phyloP scores from a whole-genome alignment of 2,113 vertebrate species.

The Gambusia affinis region DNA sequence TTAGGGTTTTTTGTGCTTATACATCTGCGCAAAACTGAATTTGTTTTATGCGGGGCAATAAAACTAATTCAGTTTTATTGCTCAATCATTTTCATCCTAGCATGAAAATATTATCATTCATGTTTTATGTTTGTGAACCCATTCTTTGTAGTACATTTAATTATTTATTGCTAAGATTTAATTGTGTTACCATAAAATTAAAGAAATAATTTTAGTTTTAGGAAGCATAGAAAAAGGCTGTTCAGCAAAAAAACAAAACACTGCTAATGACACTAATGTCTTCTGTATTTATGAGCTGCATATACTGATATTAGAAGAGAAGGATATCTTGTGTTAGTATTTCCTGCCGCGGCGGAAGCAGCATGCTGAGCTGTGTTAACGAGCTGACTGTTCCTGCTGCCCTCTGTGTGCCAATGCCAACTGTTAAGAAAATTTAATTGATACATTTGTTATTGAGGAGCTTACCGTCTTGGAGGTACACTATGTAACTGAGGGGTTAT shows the following conservation, averaged over 20 bases:
- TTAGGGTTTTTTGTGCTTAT: too few relatives aligned
- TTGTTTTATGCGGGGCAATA: background rate
- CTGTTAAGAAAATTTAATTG: constrained; percentile 22
- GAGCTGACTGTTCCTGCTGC: constrained; percentile 20
- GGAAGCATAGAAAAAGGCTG: background rate
- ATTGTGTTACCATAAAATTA: background rate
- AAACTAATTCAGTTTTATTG: too few relatives aligned
- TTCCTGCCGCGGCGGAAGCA: constrained; percentile 11
- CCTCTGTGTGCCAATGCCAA: constrained; percentile 14
- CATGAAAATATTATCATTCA: background rate
- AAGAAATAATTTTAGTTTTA: background rate
- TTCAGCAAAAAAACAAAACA: background rate
- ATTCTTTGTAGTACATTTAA: too few relatives aligned
- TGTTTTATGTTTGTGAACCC: too few relatives aligned
- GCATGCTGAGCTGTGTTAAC: constrained; percentile 9
- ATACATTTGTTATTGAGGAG: constrained; percentile 14
- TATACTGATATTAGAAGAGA: background rate
- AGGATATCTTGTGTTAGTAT: background rate
- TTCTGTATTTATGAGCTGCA: background rate
- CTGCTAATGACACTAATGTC: background rate
- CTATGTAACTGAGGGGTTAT: background rate
- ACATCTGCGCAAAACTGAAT: background rate
- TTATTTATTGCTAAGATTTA: background rate
- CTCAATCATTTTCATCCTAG: too few relatives aligned
- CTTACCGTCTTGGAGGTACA: background rate